Conservation (phyloP, 2,797 vertebrate species). For the Enoplosus armatus region DNA sequence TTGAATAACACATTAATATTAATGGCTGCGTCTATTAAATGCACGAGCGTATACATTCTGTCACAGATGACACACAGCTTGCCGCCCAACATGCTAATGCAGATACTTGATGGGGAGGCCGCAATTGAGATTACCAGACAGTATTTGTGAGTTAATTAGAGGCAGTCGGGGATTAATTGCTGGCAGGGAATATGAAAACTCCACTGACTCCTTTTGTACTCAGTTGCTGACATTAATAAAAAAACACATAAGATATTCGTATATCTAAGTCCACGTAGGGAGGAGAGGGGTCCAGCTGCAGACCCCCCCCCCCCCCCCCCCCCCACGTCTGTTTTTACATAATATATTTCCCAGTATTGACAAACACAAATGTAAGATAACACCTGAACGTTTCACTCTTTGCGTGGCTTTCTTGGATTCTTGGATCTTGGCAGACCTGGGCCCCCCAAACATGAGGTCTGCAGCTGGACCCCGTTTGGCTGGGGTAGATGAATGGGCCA, state of each 20-base stretch:
- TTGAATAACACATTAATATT: constrained; percentile 29
- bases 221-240: background rate
- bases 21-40: constrained; percentile 24
- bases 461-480: too few species aligned
- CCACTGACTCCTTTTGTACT: background rate
- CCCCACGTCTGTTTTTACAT: too few species aligned
- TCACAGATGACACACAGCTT: constrained; percentile 4
- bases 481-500: too few species aligned
- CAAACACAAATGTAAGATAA: too few species aligned
- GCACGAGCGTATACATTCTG: constrained; percentile 12
- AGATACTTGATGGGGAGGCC: background rate
- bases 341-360: too few species aligned
- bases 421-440: too few species aligned
- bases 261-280: background rate
- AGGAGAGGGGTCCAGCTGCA: too few species aligned
- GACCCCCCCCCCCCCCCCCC: too few species aligned
- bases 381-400: too few species aligned
- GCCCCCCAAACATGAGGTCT: too few species aligned
- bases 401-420: too few species aligned
- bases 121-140: constrained; percentile 1
- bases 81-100: background rate
- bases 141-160: constrained; percentile 24
- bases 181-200: background rate
- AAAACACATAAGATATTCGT: too few species aligned
- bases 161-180: background rate